These are phyloP conservation scores for Drosophila imparisetae DNA, from an alignment of 2,888 invertebrate genomes.

Conservation along the genomic window DNA sequence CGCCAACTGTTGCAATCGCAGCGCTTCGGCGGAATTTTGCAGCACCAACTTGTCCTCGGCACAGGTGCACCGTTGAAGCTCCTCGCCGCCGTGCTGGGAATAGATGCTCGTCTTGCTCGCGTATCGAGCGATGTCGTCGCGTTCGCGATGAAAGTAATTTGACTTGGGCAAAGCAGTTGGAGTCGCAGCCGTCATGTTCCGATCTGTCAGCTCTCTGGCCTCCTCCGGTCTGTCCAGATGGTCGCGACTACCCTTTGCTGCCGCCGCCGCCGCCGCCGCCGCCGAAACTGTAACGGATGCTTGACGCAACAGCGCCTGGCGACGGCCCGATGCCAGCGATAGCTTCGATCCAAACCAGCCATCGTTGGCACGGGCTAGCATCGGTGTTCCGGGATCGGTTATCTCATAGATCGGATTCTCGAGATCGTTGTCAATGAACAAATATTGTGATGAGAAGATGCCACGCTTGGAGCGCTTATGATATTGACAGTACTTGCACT, in stretches of 20 bases:
- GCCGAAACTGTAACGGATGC: conserved; percentile 34
- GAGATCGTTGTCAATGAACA: conserved; percentile 87
- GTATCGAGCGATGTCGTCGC: conserved; percentile 84
- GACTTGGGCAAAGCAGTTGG: conserved; percentile 74
- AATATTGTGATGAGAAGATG: conserved; percentile 82
- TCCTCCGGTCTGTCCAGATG: conserved; percentile 55
- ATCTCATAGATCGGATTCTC: conserved; percentile 88
- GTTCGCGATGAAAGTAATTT: conserved; percentile 87
- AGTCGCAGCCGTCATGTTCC: conserved; percentile 6
- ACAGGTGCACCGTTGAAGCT: conserved; percentile 78
- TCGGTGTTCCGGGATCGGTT: conserved; percentile 88
- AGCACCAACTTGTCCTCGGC: conserved; percentile 80
- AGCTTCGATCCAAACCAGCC: conserved; percentile 83
- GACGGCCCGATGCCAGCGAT: conserved; percentile 76
- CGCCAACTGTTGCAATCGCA: conserved; percentile 49
- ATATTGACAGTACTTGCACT: conserved; percentile 81
- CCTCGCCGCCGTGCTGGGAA: conserved; percentile 67
- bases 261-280: conserved; percentile 20
- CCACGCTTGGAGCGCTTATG: conserved; percentile 74
- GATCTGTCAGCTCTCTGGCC: conserved; percentile 23
- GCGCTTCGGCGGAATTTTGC: conserved; percentile 65
- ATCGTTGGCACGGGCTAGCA: conserved; percentile 86
- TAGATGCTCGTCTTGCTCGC: conserved; percentile 80
- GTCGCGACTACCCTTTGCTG: conserved; percentile 52
- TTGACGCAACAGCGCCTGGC: conserved; percentile 68